A percentile compares a stretch with the other conserved stretches of the same genome.
Conservation (phyloP, 2,797 vertebrate genomes). For the Salarias fasciatus region DNA sequence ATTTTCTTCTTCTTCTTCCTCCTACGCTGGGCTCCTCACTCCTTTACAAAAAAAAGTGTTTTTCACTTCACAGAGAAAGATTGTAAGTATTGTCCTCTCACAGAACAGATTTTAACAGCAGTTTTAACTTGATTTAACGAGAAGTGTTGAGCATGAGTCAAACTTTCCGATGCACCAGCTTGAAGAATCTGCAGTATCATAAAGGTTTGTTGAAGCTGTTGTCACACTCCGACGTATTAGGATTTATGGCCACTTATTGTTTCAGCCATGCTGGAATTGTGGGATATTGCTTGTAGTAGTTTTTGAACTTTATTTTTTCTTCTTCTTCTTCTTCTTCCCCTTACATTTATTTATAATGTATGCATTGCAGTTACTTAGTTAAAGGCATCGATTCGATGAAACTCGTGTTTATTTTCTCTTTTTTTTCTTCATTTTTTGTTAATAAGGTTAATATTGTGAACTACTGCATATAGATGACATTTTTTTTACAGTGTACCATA, state of each 20-base stretch:
- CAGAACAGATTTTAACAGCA: constrained; percentile 74
- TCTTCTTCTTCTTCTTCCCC: constrained; percentile 63
- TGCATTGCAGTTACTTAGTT: constrained; percentile 84
- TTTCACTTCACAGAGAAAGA: constrained; percentile 45
- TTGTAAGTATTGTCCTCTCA: constrained; percentile 6
- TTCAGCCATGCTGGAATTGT: constrained; percentile 84
- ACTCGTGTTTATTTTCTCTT: constrained; percentile 41
- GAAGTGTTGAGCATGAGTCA: constrained; percentile 73
- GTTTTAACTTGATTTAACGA: constrained; percentile 78
- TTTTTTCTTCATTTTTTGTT: constrained; percentile 55
- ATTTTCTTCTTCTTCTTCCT: constrained; percentile 56
- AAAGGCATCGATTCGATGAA: constrained; percentile 65
- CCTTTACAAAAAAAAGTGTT: constrained; percentile 44
- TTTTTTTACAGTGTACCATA: constrained; percentile 81
- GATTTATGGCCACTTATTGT: constrained; percentile 71
- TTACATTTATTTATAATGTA: constrained; percentile 87
- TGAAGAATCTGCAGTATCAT: constrained; percentile 73
- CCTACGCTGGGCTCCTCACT: constrained; percentile 48
- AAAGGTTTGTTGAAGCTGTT: constrained; percentile 71
- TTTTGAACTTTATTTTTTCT: constrained; percentile 70
- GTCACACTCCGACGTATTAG: constrained; percentile 66
- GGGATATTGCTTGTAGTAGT: constrained; percentile 80
- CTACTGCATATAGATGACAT: constrained; percentile 76
- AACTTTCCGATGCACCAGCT: constrained; percentile 61
- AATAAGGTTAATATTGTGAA: constrained; percentile 75